These are phyloP conservation scores for Chrysochloris asiatica DNA, from an alignment of 2,113 vertebrate species.

Conservation along the genomic window DNA sequence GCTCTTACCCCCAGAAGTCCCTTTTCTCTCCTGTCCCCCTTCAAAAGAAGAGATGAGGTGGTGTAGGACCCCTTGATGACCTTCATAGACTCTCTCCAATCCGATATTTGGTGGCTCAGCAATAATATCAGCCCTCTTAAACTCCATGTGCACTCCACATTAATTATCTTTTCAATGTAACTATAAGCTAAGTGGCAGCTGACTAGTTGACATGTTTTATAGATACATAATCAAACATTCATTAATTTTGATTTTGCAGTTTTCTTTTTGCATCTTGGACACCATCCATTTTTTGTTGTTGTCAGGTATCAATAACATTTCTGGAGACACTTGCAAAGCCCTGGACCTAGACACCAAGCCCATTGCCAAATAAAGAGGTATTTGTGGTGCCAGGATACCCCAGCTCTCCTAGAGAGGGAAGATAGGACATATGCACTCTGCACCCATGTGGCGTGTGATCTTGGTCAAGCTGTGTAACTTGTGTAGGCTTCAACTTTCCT, in stretches of 20 bases:
- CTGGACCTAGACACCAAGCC: no score
- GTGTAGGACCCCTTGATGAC: no score
- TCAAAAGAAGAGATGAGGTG: not conserved
- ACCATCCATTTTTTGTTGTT: not conserved
- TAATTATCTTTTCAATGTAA: conserved; percentile 55
- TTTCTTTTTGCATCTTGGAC: conserved; percentile 31
- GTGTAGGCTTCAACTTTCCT: not conserved
- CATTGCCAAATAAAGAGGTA: not conserved
- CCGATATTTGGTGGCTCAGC: not conserved
- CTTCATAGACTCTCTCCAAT: not conserved
- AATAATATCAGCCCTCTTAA: not conserved
- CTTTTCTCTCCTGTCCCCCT: not conserved
- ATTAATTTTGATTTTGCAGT: conserved; percentile 61
- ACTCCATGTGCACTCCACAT: not conserved
- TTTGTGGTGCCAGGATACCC: no score
- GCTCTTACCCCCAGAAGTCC: not conserved
- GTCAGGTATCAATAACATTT: no score
- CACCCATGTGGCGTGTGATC: not conserved
- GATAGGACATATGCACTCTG: not conserved
- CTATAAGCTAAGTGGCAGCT: conserved; percentile 52
- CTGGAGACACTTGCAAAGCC: no score
- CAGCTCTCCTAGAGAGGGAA: not conserved
- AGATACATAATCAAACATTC: conserved; percentile 57
- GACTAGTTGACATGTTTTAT: conserved; percentile 62
- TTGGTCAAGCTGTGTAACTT: not conserved